Base-by-base conservation (phyloP, 1,140 invertebrate species). In the Apis florea region DNA sequence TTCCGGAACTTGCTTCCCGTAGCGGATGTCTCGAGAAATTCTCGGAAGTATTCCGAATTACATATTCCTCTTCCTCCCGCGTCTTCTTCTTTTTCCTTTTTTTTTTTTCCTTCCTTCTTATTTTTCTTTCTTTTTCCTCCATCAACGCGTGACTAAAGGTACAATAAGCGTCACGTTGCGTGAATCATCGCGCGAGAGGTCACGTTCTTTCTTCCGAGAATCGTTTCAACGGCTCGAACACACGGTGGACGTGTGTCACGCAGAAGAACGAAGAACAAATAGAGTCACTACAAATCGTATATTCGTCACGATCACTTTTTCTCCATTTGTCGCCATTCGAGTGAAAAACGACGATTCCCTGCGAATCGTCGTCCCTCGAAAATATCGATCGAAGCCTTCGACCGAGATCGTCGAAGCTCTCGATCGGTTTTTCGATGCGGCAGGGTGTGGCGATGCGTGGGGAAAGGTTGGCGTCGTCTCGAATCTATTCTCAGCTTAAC, bases 401-500 rank as follows among this genome's bases (percentile, higher is more conserved):
- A 54, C 82, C 69, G 69, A 70, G 79, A 75, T 58, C 66, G 69
- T 53, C 70, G 61, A 75, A 66, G 82, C 70, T 78, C 73, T 79
- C 68, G 21, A 40, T 31, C 31, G 31, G 31, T 2, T 2, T 2
- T 2, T 1, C 31, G 31, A 31, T 40, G 21, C 5, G 10, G 40
- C 0, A 24, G 21, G 67, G 31, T 10, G 67, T 12, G 47, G 15
- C 67, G 74, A 74, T 79, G 59, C 61, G 8, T 19, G 73, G 63
- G 54, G 49, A 26, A 40, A 49, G 63, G 49, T 21, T 74, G 72
- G 81, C 79, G 63, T 83, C 80, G 75, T 47, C 61, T 82, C 81
- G 70, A 91, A 92, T 92, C 89, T 93, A 92, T 93, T 93, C 85
- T 84, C 70, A 83, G 89, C 87, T 88, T 82, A 91, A 93, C 91